Base-by-base conservation (phyloP, 2,888 invertebrate genomes). In the Mellilla xanthometata region DNA sequence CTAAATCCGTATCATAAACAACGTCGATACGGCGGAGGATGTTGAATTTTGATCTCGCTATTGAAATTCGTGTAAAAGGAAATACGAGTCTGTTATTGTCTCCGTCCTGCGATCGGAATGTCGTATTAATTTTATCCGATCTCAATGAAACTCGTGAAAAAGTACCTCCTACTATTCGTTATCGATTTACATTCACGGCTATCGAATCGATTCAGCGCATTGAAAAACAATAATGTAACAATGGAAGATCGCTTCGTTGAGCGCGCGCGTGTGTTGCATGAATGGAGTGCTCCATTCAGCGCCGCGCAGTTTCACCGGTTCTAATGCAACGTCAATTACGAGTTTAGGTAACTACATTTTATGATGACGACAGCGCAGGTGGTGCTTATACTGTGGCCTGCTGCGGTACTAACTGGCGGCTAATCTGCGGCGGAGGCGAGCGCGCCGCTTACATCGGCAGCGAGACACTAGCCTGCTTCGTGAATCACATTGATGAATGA, bases 261-360 rank as follows among this genome's bases (percentile, higher is more conserved):
- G 70, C 69, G 72, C 71, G 71, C 72, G 68, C 68, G 67, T 59
- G 63, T 58, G 56, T 46, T 60, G 72, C 65, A 80, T 83, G 84
- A 85, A 85, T 84, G 84, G 72, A 68, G 61, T 68, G 63, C 62
- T 73, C 67, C 81, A 81, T 83, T 83, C 68, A 81, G 58, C 59
- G 61, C 63, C 62, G 54, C 53, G 12, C 24, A 54, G 62, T 61
- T 63, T 71, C 68, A 65, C 66, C 62, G 61, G 65, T 66, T 67
- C 67, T 70, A 75, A 68, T 72, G 77, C 77, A 76, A 72, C 66
- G 60, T 54, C 65, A 66, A 72, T 69, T 75, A 72, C 63, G 62
- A 54, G 56, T 62, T 68, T 65, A 69, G 68, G 73, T 69, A 71
- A 74, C 59, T 56, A 60, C 52, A 44, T 15, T 36, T 28, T 19